Evolutionary conservation across 2,113 vertebrate genomes (phyloP).

Genomic region (Morone chrysops): DNA sequence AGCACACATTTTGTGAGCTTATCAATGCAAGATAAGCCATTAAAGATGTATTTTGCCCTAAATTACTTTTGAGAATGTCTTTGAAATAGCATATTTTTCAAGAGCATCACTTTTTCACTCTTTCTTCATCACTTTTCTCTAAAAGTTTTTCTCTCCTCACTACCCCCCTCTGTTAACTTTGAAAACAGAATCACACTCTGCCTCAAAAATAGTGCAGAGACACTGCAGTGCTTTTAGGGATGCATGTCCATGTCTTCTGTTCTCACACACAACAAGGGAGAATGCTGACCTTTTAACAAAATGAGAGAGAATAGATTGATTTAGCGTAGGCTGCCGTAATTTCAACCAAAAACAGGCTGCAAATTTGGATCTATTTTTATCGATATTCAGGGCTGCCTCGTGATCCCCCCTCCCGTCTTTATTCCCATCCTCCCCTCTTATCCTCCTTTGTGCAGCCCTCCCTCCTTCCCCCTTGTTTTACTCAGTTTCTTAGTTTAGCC

Average conservation of each 20-base stretch:
- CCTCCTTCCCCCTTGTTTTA: slow-evolving; percentile 40
- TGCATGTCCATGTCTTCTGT: slow-evolving; percentile 57
- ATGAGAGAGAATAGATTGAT: slow-evolving; percentile 64
- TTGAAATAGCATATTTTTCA: slow-evolving; percentile 15
- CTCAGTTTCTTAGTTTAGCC: slow-evolving; percentile 51
- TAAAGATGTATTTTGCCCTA: slow-evolving; percentile 12
- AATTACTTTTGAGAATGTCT: slow-evolving; percentile 26
- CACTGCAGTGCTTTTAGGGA: slow-evolving; percentile 67
- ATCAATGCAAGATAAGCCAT: slow-evolving; percentile 17
- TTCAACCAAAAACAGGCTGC: slow-evolving; percentile 62
- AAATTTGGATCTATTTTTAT: slow-evolving; percentile 73
- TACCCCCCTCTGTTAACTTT: slow-evolving; percentile 26
- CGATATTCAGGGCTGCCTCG: slow-evolving; percentile 60
- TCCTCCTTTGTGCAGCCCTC: slow-evolving; percentile 45
- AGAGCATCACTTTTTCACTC: background rate
- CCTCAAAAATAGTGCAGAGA: slow-evolving; percentile 47
- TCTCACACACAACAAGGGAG: slow-evolving; percentile 40
- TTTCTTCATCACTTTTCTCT: too few species aligned
- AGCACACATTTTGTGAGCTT: slow-evolving; percentile 15
- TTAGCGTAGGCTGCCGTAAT: slow-evolving; percentile 45
- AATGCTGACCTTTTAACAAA: slow-evolving; percentile 70
- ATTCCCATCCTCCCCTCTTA: slow-evolving; percentile 33
- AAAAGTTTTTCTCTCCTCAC: slow-evolving; percentile 3
- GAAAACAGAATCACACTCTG: slow-evolving; percentile 30
- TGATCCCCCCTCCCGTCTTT: slow-evolving; percentile 33